Conservation (phyloP, 2,113 vertebrate species). For the Poecile atricapillus region DNA sequence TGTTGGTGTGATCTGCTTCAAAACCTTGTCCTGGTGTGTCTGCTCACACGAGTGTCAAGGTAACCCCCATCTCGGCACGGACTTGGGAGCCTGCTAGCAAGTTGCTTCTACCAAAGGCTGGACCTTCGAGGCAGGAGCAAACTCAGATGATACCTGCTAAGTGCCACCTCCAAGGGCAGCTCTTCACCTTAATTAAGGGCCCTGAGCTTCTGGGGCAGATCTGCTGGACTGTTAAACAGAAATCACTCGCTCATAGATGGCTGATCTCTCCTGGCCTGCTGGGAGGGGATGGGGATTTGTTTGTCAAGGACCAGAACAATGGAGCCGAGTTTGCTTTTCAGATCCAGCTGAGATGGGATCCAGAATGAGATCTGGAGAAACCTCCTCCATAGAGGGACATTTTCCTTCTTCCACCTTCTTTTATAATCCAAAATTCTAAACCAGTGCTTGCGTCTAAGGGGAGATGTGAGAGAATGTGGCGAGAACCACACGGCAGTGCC, state of each 20-base stretch:
- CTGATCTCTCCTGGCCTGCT: neutral
- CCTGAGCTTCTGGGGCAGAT: neutral
- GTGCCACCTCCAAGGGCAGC: neutral
- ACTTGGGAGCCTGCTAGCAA: conserved; percentile 49
- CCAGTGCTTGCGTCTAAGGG: neutral
- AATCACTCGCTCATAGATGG: neutral
- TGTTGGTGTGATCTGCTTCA: conserved; percentile 28
- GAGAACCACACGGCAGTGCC: neutral
- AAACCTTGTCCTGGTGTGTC: conserved; percentile 43
- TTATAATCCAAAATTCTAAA: neutral
- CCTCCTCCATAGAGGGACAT: neutral
- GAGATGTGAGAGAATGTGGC: neutral
- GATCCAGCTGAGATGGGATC: neutral
- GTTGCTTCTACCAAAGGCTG: conserved; percentile 6
- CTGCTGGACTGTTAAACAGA: conserved; percentile 31
- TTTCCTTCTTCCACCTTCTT: neutral
- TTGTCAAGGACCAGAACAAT: neutral
- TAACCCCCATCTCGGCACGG: conserved; percentile 28
- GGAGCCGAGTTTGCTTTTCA: neutral
- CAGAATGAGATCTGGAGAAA: neutral
- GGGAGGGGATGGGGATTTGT: neutral
- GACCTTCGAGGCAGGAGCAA: neutral
- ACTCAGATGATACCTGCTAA: neutral
- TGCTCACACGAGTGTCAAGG: conserved; percentile 37
- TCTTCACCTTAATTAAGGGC: neutral